Evolutionary conservation across 2,797 vertebrate genomes (phyloP).

Genomic region (Buphagus erythrorhynchus): DNA sequence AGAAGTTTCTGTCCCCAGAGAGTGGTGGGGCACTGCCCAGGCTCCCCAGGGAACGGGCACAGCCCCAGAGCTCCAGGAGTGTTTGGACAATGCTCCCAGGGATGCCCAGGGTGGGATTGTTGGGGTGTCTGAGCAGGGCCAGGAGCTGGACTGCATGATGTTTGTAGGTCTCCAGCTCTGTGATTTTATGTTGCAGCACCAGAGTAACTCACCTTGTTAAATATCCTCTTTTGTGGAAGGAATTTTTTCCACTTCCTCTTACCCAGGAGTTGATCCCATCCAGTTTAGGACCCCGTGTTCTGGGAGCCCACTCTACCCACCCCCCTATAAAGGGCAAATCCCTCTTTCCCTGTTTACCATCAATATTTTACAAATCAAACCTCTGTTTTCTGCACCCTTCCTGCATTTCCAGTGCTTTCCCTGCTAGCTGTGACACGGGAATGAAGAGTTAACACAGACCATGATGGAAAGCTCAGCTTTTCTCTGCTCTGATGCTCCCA

Average conservation of each 20-base stretch:
- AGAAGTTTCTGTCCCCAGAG: not conserved
- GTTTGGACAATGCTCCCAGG: fast-evolving
- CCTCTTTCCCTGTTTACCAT: not conserved
- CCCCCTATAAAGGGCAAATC: not conserved
- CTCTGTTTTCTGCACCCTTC: not conserved
- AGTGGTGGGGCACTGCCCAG: not conserved
- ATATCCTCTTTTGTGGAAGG: not conserved
- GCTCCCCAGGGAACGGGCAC: not conserved
- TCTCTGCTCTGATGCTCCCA: not conserved
- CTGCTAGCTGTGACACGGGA: not conserved
- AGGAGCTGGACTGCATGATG: not conserved
- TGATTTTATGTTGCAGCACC: not conserved
- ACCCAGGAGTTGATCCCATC: not conserved
- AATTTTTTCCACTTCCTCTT: not conserved
- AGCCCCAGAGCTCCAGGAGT: fast-evolving
- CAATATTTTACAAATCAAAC: not conserved
- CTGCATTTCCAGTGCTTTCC: not conserved
- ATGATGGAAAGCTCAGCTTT: fast-evolving
- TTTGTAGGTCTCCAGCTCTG: not conserved
- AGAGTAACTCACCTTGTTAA: not conserved
- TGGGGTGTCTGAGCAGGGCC: not conserved
- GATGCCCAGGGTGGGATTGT: not conserved
- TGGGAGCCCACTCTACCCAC: not conserved
- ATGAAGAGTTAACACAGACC: not conserved
- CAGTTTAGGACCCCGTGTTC: fast-evolving